Evolutionary conservation across 1,140 invertebrate species (phyloP).

Genomic region (Penaeus japonicus): DNA sequence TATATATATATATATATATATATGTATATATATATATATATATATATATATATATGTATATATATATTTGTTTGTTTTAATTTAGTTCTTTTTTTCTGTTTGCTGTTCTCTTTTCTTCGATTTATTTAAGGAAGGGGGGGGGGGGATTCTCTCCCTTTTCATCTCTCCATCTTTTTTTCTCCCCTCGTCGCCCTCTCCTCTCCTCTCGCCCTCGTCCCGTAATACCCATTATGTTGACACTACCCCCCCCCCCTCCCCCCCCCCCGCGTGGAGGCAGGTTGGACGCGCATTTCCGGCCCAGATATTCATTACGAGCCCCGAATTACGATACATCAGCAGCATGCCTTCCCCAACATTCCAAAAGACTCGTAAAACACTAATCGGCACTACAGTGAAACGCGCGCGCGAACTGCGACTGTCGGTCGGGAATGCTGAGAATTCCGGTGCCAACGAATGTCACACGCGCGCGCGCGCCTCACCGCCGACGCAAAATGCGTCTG

Average conservation of each 20-base stretch:
- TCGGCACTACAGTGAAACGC: neutral
- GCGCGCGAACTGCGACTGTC: neutral
- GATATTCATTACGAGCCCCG: neutral
- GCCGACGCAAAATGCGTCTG: neutral
- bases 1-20: too few species aligned
- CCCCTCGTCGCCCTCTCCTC: too few species aligned
- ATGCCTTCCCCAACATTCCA: slow-evolving; percentile 19
- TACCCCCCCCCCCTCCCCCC: neutral
- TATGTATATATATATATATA: too few species aligned
- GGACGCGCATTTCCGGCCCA: neutral
- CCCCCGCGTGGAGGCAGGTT: neutral
- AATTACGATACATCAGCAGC: slow-evolving; percentile 32
- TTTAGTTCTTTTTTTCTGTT: too few species aligned
- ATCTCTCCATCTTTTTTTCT: too few species aligned
- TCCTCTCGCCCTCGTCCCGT: too few species aligned
- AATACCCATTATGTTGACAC: neutral
- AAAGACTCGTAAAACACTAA: slow-evolving; percentile 39
- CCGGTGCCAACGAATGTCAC: neutral
- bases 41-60: too few species aligned
- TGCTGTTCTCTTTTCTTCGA: too few species aligned
- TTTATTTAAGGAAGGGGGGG: too few species aligned
- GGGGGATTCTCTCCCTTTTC: too few species aligned
- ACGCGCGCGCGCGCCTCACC: neutral
- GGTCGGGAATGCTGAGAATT: neutral
- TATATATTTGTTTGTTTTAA: too few species aligned